phyloP scores from a whole-genome alignment of 2,888 invertebrate genomes.

The Rhamnusium bicolor region DNA sequence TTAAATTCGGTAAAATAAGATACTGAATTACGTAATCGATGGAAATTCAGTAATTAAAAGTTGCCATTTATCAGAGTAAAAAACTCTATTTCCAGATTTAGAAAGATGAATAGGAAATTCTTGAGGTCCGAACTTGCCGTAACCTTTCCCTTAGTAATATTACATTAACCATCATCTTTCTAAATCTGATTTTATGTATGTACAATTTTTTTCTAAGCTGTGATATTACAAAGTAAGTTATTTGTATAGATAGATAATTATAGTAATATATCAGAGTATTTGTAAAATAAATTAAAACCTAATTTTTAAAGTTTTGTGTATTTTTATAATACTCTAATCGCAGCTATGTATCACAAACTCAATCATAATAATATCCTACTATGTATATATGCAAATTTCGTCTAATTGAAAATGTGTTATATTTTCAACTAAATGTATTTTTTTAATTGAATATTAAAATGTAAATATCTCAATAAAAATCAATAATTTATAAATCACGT shows the following conservation, averaged over 20 bases:
- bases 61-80: not conserved
- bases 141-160: not conserved
- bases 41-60: too few species aligned
- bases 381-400: not conserved
- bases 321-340: slow-evolving; percentile 29
- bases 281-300: slow-evolving; percentile 7
- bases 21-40: not conserved
- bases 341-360: not conserved
- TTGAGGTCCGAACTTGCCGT: not conserved
- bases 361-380: not conserved
- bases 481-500: not conserved
- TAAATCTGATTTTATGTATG: not conserved
- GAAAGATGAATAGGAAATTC: not conserved
- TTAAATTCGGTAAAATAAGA: too few species aligned
- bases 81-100: not conserved
- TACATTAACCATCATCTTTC: not conserved
- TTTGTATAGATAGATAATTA: slow-evolving; percentile 11
- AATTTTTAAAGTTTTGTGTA: slow-evolving; percentile 32
- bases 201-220: slow-evolving; percentile 39
- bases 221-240: slow-evolving; percentile 44
- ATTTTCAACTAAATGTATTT: slow-evolving; percentile 13
- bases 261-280: not conserved
- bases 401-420: not conserved
- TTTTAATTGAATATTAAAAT: not conserved
- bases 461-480: not conserved